phyloP scores from a whole-genome alignment of 2,797 vertebrate genomes.

The Melanotaenia trifasciata region DNA sequence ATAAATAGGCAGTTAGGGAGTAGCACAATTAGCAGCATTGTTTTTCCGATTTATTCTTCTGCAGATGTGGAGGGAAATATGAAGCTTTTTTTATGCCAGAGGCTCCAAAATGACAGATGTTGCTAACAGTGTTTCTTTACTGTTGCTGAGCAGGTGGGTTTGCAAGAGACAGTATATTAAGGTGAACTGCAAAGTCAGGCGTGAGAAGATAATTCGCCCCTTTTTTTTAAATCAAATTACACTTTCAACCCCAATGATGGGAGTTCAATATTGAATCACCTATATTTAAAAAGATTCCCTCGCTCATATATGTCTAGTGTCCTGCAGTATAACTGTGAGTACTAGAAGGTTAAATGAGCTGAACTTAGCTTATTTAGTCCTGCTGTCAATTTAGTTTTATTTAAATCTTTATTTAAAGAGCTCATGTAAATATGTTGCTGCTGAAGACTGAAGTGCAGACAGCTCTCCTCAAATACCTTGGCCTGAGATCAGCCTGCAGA shows the following conservation, averaged over 20 bases:
- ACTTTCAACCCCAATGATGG: background rate
- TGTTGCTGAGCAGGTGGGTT: slow-evolving; percentile 10
- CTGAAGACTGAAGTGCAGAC: slow-evolving; percentile 13
- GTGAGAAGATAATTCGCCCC: too few relatives aligned
- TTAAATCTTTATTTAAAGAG: slow-evolving; percentile 25
- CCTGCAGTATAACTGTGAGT: background rate
- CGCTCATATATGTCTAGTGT: background rate
- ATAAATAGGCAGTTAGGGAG: background rate
- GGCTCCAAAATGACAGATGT: background rate
- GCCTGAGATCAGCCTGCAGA: slow-evolving; percentile 20
- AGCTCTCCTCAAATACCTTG: slow-evolving; percentile 15
- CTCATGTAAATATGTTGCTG: slow-evolving; percentile 14
- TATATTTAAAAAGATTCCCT: background rate
- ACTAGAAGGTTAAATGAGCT: slow-evolving; percentile 9
- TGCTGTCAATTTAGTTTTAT: slow-evolving; percentile 8
- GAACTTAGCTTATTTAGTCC: background rate
- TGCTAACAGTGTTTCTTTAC: background rate
- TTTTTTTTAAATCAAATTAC: background rate
- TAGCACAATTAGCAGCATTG: background rate
- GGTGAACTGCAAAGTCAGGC: too few relatives aligned
- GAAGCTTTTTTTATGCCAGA: background rate
- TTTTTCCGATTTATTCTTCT: background rate
- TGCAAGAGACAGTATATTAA: background rate
- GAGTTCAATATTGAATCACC: background rate
- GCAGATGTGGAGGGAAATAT: background rate